A percentile compares a stretch with the other conserved stretches of the same genome.
Conservation (phyloP, 2,797 vertebrate species). For the Centropyge bicolor region DNA sequence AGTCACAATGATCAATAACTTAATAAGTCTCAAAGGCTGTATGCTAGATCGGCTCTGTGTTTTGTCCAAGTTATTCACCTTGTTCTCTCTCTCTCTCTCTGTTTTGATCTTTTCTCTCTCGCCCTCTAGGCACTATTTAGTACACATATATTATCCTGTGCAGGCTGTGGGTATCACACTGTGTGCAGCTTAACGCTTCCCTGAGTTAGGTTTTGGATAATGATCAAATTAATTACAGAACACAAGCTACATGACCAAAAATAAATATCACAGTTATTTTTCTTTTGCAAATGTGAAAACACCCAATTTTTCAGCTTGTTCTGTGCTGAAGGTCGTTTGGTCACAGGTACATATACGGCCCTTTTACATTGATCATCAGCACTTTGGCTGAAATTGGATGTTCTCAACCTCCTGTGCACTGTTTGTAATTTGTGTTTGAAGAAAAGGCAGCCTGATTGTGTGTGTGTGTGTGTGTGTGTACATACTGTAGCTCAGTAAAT, state of each 20-base stretch:
- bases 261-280: slow-evolving; percentile 15
- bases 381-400: slow-evolving; percentile 4
- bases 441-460: neutral
- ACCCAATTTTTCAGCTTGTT: neutral
- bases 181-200: slow-evolving; percentile 8
- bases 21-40: slow-evolving; percentile 13
- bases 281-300: neutral
- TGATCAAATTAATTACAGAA: slow-evolving; percentile 36
- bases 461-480: neutral
- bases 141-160: slow-evolving; percentile 10
- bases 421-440: slow-evolving; percentile 12
- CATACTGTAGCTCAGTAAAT: slow-evolving; percentile 47
- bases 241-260: slow-evolving; percentile 14
- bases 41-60: neutral
- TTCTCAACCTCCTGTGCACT: neutral
- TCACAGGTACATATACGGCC: neutral
- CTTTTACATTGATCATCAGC: slow-evolving; percentile 16
- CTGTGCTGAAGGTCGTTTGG: slow-evolving; percentile 14
- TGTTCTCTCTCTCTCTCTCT: neutral
- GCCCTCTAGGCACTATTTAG: slow-evolving; percentile 6
- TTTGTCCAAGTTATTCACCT: slow-evolving; percentile 16
- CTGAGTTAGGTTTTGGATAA: slow-evolving; percentile 13
- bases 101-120: slow-evolving; percentile 5
- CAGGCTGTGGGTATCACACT: slow-evolving; percentile 16
- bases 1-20: slow-evolving; percentile 33